Evolutionary conservation across 2,113 vertebrate species (phyloP), one percentile per base, ranked within the genome.

Genomic region (Leptobrachium leishanense): DNA sequence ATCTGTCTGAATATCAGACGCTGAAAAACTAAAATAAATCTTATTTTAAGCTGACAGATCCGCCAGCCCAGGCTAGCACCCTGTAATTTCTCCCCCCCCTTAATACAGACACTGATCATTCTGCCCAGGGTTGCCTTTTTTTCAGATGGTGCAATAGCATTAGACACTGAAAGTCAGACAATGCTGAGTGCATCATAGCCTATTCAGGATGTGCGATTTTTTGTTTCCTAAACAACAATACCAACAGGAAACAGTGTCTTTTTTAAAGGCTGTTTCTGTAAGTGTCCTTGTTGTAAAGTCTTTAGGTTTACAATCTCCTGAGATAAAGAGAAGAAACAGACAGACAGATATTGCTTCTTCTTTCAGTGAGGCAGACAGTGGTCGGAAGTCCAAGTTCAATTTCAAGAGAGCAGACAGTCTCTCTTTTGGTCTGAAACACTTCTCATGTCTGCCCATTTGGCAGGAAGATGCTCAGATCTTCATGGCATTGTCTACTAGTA

Each of bases 381-480:
- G 20, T 74, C 54, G 53, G 78, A 81, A 81, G 78, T 74, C 78
- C 78, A 81, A 81, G 78, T 81, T 81, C 78, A 81, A 81, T 43
- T 67, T 65, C 78, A 81, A 72, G 44, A 62, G 65, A 68, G 64
- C 53, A 68, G 71, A 68, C 71, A 2, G 64, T 44, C 63, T 68
- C 40, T 2, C 59, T 40, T 20, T 20, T 72, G 40, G 20, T 54
- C 69, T 72, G 50, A 41, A 50, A 13, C 70, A 63, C 50, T 65
- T 39, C 31, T 39, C 3, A n/a, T 40, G 69, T 68, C 63, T 73
- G 77, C 50, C 70, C 70, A 73, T 74, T 74, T 79, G 69, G 62
- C 59, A 15, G 44, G 54, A 67, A 79, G 63, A 62, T 73, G 67
- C 54, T 39, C n/a, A 41, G 46, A 74, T 50, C 46, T 5, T 8